Base-by-base conservation (phyloP, 1,140 invertebrate species). In the Cepaea nemoralis region DNA sequence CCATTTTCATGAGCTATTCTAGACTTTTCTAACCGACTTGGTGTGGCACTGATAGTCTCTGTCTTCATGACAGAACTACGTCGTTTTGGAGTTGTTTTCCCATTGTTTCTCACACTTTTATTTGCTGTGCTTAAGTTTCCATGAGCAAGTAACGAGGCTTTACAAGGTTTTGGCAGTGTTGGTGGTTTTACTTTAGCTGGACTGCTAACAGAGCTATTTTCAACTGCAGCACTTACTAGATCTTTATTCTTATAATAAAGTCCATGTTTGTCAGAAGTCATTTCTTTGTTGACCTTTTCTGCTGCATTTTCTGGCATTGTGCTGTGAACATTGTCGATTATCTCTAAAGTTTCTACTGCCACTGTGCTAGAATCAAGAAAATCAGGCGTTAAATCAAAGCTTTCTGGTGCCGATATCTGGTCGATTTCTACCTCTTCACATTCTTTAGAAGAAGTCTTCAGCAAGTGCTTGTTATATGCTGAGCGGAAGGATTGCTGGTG, bases 401-500 rank as follows among this genome's bases (percentile, higher is more conserved):
- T 42, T 2, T 40, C 37, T 31, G 22, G 16, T 40, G 3, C 1
- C 1, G 19, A 24, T 40, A 40, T 8, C 12, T n/a, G 35, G 24
- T n/a, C 40, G 1, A 27, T 37, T 24, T n/a, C 35, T 40, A 42
- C 12, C 19, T 40, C 16, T 40, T 24, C 22, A 24, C 40, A 35
- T 2, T 70, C 69, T n/a, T n/a, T 39, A 5, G 39, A 39, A 24
- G 69, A 39, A 19, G 69, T 40, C 12, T 42, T 70, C 35, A 70
- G 69, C 69, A 70, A 39, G 37, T 70, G 40, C 37, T n/a, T 39
- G 69, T 70, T 70, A 42, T 70, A 40, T n/a, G 69, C 69, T n/a
- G 42, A 55, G 19, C 78, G 55, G 31, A 70, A 48, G 3, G 78
- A 80, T 35, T 39, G 42, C 14, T 1, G 16, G 1, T 27, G 37